Evolutionary conservation across 2,888 invertebrate species (phyloP).

Genomic region (Conops quadrifasciatus): DNA sequence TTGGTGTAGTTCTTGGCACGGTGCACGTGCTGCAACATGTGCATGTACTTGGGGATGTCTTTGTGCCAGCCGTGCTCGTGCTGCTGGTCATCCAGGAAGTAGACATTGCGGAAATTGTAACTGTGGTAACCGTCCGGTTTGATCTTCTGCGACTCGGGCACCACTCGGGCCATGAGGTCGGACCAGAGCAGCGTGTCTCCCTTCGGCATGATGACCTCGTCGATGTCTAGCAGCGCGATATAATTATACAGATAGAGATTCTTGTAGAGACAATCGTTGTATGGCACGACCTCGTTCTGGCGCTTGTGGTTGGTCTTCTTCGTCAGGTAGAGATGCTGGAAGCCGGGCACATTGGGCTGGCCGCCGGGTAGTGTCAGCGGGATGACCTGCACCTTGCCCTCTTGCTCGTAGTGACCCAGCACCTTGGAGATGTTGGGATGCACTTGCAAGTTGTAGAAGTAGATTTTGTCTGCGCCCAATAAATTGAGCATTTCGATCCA

Average conservation of each 20-base stretch:
- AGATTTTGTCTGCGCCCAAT: slow-evolving; percentile 90
- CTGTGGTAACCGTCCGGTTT: slow-evolving; percentile 70
- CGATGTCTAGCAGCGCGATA: slow-evolving; percentile 90
- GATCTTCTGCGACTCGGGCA: slow-evolving; percentile 73
- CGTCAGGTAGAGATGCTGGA: slow-evolving; percentile 88
- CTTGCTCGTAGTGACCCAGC: slow-evolving; percentile 70
- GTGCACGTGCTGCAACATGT: slow-evolving; percentile 93
- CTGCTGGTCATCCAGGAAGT: slow-evolving; percentile 88
- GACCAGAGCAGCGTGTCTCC: slow-evolving; percentile 75
- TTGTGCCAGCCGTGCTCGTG: slow-evolving; percentile 82
- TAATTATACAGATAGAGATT: slow-evolving; percentile 90
- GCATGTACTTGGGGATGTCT: slow-evolving; percentile 85
- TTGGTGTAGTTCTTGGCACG: slow-evolving; percentile 90
- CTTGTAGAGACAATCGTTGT: slow-evolving; percentile 95
- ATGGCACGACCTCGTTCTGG: slow-evolving; percentile 93
- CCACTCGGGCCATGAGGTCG: slow-evolving; percentile 77
- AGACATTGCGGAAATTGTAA: slow-evolving; percentile 90
- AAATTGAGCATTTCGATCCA: slow-evolving; percentile 91
- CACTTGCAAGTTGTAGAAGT: slow-evolving; percentile 89
- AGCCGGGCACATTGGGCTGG: slow-evolving; percentile 87
- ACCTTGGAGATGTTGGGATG: slow-evolving; percentile 92
- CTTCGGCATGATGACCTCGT: slow-evolving; percentile 93
- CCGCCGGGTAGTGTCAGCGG: slow-evolving; percentile 87
- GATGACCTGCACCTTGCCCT: slow-evolving; percentile 78
- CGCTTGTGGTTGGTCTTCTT: slow-evolving; percentile 93